phyloP scores from a whole-genome alignment of 2,113 vertebrate genomes.

The Nothocercus nigrocapillus region DNA sequence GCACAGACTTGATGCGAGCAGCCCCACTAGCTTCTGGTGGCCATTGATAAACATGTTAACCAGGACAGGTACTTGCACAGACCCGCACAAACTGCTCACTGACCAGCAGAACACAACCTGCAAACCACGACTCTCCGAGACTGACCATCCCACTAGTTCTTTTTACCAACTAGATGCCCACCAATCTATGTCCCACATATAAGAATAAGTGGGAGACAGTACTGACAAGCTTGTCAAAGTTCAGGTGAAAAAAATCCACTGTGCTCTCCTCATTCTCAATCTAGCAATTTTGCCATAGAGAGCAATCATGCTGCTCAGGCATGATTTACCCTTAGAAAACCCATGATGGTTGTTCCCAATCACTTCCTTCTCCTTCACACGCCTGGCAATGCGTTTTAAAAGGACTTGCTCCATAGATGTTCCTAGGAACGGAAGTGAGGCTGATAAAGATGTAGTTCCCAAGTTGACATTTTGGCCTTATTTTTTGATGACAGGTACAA shows the following conservation, averaged over 20 bases:
- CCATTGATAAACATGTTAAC: neutral
- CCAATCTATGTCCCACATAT: accelerated
- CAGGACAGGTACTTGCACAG: neutral
- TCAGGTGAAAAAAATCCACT: neutral
- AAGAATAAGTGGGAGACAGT: neutral
- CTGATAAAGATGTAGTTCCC: neutral
- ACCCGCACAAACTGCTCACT: accelerated
- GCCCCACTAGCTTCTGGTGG: neutral
- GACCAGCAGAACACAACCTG: neutral
- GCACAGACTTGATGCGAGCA: neutral
- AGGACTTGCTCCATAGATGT: neutral
- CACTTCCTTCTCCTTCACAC: neutral
- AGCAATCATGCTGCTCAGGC: neutral
- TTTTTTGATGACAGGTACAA: neutral
- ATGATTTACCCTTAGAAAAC: neutral
- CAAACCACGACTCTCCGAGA: neutral
- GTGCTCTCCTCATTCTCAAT: neutral
- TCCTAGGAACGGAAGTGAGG: neutral
- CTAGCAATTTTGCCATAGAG: neutral
- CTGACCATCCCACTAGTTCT: neutral
- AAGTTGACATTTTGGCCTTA: neutral
- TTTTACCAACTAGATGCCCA: neutral
- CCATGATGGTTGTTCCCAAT: neutral
- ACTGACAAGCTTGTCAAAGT: neutral
- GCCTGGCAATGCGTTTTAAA: neutral